Evolutionary conservation across 2,113 vertebrate species (phyloP).

Genomic region (Meles meles): DNA sequence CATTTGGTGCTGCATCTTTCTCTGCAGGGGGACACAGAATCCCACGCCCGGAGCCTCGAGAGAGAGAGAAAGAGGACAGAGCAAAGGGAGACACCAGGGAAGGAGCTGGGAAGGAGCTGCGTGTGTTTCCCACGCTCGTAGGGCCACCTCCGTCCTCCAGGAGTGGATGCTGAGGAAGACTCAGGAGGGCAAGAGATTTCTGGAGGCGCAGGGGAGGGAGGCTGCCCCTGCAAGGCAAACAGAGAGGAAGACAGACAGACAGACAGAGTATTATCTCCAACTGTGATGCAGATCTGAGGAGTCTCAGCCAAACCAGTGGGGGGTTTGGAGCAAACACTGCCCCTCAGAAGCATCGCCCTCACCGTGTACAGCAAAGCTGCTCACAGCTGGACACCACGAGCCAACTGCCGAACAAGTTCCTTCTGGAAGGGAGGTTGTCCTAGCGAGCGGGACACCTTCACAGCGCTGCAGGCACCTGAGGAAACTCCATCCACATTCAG

Average conservation of each 20-base stretch:
- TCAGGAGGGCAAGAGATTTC: not conserved
- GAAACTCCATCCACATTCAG: fast-evolving
- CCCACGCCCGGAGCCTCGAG: not conserved
- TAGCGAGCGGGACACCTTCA: fast-evolving
- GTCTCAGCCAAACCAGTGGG: not conserved
- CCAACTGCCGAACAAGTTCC: not conserved
- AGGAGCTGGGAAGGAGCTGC: too few species aligned
- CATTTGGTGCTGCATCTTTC: not conserved
- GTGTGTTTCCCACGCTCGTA: fast-evolving
- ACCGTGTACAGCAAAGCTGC: not conserved
- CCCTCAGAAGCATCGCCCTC: not conserved
- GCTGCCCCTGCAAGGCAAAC: not conserved
- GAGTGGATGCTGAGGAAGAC: not conserved
- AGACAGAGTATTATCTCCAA: not conserved
- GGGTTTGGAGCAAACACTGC: not conserved
- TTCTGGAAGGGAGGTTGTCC: not conserved
- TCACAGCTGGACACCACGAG: not conserved
- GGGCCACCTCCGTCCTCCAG: not conserved
- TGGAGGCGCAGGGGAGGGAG: fast-evolving
- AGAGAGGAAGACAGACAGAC: not conserved
- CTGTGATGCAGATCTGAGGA: too few species aligned
- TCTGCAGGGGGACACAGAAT: not conserved
- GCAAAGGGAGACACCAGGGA: not conserved
- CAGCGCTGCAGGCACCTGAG: not conserved
- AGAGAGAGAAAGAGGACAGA: not conserved